These are phyloP conservation scores for Amphiprion ocellaris DNA, from an alignment of 2,113 vertebrate species.

Conservation along the genomic window DNA sequence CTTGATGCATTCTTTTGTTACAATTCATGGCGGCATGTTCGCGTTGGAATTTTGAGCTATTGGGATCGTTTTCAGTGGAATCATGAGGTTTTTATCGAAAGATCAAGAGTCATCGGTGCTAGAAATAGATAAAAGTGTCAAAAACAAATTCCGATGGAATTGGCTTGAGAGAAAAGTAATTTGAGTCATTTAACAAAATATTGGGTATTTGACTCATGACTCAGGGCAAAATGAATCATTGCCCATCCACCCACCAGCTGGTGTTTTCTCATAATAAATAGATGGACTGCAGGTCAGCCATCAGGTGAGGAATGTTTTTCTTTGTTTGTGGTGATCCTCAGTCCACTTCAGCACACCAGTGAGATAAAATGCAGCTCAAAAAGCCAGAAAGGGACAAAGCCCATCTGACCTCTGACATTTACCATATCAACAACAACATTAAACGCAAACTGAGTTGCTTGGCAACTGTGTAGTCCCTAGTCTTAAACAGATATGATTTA, in stretches of 20 bases:
- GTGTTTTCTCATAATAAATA: not conserved
- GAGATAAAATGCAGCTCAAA: not conserved
- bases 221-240: too few species aligned
- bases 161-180: too few species aligned
- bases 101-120: too few species aligned
- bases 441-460: conserved; percentile 63
- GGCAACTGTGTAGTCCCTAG: conserved; percentile 53
- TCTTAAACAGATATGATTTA: not conserved
- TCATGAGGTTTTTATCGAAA: too few species aligned
- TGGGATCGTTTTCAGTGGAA: too few species aligned
- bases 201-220: too few species aligned
- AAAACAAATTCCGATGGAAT: too few species aligned
- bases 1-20: too few species aligned
- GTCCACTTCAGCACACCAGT: not conserved
- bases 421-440: not conserved
- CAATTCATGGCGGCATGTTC: too few species aligned
- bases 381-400: not conserved
- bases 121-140: too few species aligned
- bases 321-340: conserved; percentile 29
- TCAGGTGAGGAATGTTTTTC: conserved; percentile 62
- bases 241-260: not conserved
- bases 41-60: too few species aligned
- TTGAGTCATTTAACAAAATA: too few species aligned
- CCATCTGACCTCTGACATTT: conserved; percentile 42
- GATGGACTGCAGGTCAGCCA: conserved; percentile 42